Base-by-base conservation (phyloP, 2,797 vertebrate genomes). In the Hypotaenidia okinawae region DNA sequence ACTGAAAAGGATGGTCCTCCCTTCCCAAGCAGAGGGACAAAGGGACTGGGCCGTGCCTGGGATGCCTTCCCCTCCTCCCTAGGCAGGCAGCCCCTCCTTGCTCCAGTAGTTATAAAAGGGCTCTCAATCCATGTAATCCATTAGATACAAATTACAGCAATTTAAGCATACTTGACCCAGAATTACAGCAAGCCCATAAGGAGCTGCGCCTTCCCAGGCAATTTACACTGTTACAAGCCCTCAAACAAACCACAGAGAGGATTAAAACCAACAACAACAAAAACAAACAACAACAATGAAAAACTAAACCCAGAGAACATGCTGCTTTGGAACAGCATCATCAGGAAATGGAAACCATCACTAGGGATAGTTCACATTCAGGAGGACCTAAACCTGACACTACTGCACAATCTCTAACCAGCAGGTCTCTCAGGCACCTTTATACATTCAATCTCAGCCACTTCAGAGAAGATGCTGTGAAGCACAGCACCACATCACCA, bases 81-180 rank as follows among this genome's bases (percentile, higher is more conserved):
- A 45, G 57, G 57, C 2, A 0, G 69, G 51, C 86, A 84, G 63
- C 39, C 74, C 70, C 77, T 95, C 87, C 81, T 89, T 49, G 68
- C 57, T 80, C 54, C 75, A 80, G 64, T 10, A 77, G 64, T 43
- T 80, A 47, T 23, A 77, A 92, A 94, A 83, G 78, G 75, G 62
- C 52, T 92, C 89, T 89, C 76, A 80, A 92, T 54, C 70, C 85
- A 70, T 70, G 55, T 75, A 79, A 90, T 62, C 77, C 93, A 94
- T 95, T 89, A 92, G 91, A 83, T 80, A 87, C 79, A 94, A 96
- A 94, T 93, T 90, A 84, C 72, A 80, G 89, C 84, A 89, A 77
- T 94, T 96, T 87, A 64, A 93, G 72, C 73, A 72, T 89, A 91
- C 84, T 90, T 93, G 91, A 96, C 81, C 89, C 68, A 93, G 89